These are phyloP conservation scores for Ctena decussata DNA, from an alignment of 2,888 invertebrate species.

Conservation along the genomic window DNA sequence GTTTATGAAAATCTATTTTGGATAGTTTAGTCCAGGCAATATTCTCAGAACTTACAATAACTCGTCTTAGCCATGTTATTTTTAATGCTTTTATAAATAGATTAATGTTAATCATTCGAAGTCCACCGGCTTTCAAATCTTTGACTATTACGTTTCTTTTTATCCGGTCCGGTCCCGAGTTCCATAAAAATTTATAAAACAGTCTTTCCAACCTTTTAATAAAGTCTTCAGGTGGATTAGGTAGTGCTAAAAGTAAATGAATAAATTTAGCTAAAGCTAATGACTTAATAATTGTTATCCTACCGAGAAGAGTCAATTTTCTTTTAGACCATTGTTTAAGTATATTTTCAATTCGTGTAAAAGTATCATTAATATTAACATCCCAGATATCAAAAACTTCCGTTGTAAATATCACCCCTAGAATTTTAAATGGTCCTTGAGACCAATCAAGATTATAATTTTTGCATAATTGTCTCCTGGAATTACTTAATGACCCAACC, in stretches of 20 bases:
- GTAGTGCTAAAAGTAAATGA: neutral
- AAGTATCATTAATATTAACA: neutral
- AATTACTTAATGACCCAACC: neutral
- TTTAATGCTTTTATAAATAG: too few species aligned
- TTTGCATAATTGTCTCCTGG: neutral
- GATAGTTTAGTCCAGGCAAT: too few species aligned
- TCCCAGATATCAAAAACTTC: neutral
- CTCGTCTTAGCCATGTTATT: too few species aligned
- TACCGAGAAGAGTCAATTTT: neutral
- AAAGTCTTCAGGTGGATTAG: neutral
- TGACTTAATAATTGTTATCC: neutral
- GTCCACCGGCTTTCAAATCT: too few species aligned
- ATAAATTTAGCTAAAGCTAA: neutral
- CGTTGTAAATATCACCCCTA: neutral
- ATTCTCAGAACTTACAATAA: too few species aligned
- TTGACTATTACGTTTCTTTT: too few species aligned
- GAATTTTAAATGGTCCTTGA: neutral
- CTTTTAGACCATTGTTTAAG: neutral
- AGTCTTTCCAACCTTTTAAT: too few species aligned
- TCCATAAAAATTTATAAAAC: too few species aligned
- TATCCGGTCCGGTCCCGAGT: too few species aligned
- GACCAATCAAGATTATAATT: neutral
- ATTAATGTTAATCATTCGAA: too few species aligned
- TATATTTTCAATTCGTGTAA: neutral
- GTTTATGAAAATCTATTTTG: too few species aligned